Evolutionary conservation across 2,113 vertebrate genomes (phyloP).

Genomic region (Sturnus vulgaris): DNA sequence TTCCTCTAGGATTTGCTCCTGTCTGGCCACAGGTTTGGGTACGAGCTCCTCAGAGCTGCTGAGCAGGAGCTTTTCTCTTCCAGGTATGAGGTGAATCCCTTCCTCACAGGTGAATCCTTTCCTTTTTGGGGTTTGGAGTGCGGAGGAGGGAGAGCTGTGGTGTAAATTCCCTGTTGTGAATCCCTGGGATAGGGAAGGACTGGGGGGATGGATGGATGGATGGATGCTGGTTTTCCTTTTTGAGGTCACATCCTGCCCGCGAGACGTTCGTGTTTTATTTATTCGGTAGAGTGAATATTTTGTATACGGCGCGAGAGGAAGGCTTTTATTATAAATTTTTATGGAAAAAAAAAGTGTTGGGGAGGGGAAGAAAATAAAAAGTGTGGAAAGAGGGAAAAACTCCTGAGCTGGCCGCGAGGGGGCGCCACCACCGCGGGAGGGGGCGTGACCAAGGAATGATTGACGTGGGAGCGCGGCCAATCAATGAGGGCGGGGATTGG

Average conservation of each 20-base stretch:
- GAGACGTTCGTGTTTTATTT: constrained; percentile 63
- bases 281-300: constrained; percentile 74
- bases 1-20: rapidly evolving
- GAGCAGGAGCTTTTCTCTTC: neutral
- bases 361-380: neutral
- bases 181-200: rapidly evolving
- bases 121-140: rapidly evolving
- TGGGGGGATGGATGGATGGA: neutral
- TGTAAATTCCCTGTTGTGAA: rapidly evolving
- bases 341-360: neutral
- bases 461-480: neutral
- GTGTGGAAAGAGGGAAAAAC: neutral
- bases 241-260: neutral
- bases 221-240: neutral
- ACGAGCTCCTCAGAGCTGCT: neutral
- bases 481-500: neutral
- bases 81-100: neutral
- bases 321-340: constrained; percentile 61
- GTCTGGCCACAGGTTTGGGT: rapidly evolving
- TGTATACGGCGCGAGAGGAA: constrained; percentile 59
- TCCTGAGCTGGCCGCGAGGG: neutral
- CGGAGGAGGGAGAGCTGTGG: neutral
- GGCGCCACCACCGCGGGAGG: neutral
- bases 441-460: neutral
- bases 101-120: neutral